These are phyloP conservation scores for Cataglyphis cursor DNA, from an alignment of 2,888 invertebrate genomes.

Conservation along the genomic window DNA sequence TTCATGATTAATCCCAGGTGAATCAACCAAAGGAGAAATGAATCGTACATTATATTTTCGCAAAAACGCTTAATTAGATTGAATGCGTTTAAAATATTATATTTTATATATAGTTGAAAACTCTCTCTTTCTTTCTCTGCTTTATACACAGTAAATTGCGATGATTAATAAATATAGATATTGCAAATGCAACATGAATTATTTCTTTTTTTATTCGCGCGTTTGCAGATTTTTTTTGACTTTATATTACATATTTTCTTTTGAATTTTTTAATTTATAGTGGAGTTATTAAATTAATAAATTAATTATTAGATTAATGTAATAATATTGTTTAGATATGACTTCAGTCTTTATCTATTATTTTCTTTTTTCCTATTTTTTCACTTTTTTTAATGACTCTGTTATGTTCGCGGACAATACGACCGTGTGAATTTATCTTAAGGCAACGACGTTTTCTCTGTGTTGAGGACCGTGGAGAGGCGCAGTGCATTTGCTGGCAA, in stretches of 20 bases:
- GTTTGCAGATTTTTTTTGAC: background rate
- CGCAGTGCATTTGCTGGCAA: conserved; percentile 66
- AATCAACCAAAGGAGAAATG: background rate
- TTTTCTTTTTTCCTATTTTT: background rate
- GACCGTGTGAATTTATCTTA: conserved; percentile 45
- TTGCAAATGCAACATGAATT: too few relatives aligned
- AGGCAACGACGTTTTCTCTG: conserved; percentile 31
- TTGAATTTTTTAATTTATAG: background rate
- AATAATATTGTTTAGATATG: background rate
- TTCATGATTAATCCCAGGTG: conserved; percentile 16
- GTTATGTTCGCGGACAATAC: background rate
- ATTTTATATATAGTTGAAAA: conserved; percentile 3
- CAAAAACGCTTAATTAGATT: background rate
- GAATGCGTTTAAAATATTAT: background rate
- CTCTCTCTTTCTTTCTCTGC: too few relatives aligned
- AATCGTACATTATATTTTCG: background rate
- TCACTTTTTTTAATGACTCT: conserved; percentile 8
- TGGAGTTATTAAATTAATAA: background rate
- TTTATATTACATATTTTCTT: background rate
- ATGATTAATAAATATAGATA: background rate
- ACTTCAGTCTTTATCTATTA: background rate
- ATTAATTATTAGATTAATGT: background rate
- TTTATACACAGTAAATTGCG: background rate
- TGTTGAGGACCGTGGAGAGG: conserved; percentile 35
- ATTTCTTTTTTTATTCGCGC: background rate